Conservation (phyloP, 2,888 invertebrate species). For the Drosophila buzzatii region DNA sequence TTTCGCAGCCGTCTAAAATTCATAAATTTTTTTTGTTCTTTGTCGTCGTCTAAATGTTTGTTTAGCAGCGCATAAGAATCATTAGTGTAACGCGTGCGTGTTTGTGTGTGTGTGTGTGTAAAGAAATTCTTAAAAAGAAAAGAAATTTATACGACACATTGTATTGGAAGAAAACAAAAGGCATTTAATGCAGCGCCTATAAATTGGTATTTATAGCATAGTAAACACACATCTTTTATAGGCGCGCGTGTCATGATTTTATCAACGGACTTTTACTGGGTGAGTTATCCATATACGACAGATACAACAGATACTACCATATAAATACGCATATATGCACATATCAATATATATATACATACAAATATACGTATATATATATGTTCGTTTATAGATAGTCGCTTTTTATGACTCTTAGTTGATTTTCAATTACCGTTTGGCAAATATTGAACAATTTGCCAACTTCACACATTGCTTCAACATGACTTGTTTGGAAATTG, state of each 20-base stretch:
- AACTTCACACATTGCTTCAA: slow-evolving; percentile 62
- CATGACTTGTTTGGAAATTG: slow-evolving; percentile 66
- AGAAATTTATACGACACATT: slow-evolving; percentile 17
- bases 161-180: slow-evolving; percentile 24
- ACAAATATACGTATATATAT: background rate
- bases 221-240: slow-evolving; percentile 53
- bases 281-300: slow-evolving; percentile 38
- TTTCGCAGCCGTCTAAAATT: slow-evolving; percentile 14
- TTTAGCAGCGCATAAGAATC: slow-evolving; percentile 51
- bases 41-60: slow-evolving; percentile 42
- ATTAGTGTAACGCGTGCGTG: slow-evolving; percentile 36
- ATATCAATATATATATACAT: background rate
- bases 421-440: slow-evolving; percentile 66
- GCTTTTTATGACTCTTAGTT: slow-evolving; percentile 35
- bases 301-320: background rate
- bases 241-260: slow-evolving; percentile 60
- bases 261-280: slow-evolving; percentile 69
- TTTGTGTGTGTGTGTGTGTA: slow-evolving; percentile 10
- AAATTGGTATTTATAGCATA: slow-evolving; percentile 53
- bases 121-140: slow-evolving; percentile 32
- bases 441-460: slow-evolving; percentile 56
- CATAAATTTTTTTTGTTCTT: slow-evolving; percentile 4
- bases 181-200: slow-evolving; percentile 46
- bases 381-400: slow-evolving; percentile 9
- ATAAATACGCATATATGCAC: background rate